Evolutionary conservation across 2,888 invertebrate genomes (phyloP).

Genomic region (Lasioglossum calceatum): DNA sequence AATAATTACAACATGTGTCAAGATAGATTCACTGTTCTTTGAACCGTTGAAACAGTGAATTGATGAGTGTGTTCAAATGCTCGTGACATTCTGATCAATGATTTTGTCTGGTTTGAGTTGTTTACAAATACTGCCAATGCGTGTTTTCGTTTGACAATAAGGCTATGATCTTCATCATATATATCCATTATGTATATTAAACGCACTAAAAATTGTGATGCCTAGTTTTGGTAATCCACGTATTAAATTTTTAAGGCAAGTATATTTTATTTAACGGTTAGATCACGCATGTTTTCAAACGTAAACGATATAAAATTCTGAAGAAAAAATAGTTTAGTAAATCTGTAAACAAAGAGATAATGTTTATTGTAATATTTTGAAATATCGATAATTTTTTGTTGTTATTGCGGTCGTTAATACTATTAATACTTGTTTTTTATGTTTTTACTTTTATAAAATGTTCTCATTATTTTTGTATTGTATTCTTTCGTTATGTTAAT

Average conservation of each 20-base stretch:
- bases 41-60: conserved; percentile 19
- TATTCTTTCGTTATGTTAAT: neutral
- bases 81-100: conserved; percentile 51
- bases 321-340: neutral
- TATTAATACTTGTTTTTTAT: neutral
- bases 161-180: conserved; percentile 30
- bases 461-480: neutral
- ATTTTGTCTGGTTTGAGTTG: conserved; percentile 50
- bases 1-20: conserved; percentile 25
- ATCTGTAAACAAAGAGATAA: neutral
- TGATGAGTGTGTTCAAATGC: conserved; percentile 27
- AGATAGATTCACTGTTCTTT: conserved; percentile 15
- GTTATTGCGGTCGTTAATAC: neutral
- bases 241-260: conserved; percentile 58
- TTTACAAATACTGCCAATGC: conserved; percentile 65
- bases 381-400: neutral
- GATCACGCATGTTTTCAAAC: conserved; percentile 44
- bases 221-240: conserved; percentile 32
- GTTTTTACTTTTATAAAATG: conserved; percentile 3
- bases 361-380: neutral
- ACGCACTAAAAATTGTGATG: conserved; percentile 65
- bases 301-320: neutral
- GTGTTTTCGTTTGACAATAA: conserved; percentile 57
- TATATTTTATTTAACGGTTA: conserved; percentile 8
- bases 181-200: conserved; percentile 56